Base-by-base conservation (phyloP, 2,797 vertebrate genomes). In the Euphonia xanthogaster region DNA sequence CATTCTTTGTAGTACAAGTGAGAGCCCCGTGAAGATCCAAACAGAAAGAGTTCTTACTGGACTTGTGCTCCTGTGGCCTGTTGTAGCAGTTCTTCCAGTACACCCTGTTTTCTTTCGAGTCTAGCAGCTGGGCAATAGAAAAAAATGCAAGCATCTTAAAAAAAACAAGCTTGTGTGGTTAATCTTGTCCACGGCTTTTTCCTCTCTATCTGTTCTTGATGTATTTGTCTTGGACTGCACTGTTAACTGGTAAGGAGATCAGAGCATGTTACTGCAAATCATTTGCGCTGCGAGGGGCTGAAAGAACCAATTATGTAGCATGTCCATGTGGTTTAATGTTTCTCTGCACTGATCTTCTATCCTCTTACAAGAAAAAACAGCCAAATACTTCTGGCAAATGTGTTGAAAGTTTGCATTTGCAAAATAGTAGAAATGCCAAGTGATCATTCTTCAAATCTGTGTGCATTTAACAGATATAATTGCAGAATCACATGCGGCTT, bases 11-110 rank as follows among this genome's bases (percentile, higher is more conserved):
- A 80, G 94, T 97, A 74, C 88, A 82, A 98, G 95, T 96, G 92
- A 97, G 97, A 97, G 93, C 86, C 96, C 90, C 94, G 85, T 92
- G 92, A 98, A 97, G 96, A 96, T 92, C 94, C 79, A 94, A 96
- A 95, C 77, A 95, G 97, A 97, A 97, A 96, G 91, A 84, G 50
- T 97, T 97, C 94, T 93, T 94, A 92, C 15, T 97, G 97, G 95
- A 86, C 98, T 95, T 95, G 62, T 94, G 92, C 76, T 97, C 93
- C 50, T 20, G 35, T 78, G 94, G 94, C 91, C 96, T 90, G 61
- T 87, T 91, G 21, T 67, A 96, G 50, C 88, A 88, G 96, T 96
- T 96, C 91, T 94, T 97, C 89, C 3, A 94, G 92, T 73, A 85
- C 28, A 35, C 57, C 39, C 78, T 95, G 85, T 96, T 97, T 96